These are phyloP conservation scores for Procambarus clarkii DNA, from an alignment of 1,140 invertebrate species.

Conservation along the genomic window DNA sequence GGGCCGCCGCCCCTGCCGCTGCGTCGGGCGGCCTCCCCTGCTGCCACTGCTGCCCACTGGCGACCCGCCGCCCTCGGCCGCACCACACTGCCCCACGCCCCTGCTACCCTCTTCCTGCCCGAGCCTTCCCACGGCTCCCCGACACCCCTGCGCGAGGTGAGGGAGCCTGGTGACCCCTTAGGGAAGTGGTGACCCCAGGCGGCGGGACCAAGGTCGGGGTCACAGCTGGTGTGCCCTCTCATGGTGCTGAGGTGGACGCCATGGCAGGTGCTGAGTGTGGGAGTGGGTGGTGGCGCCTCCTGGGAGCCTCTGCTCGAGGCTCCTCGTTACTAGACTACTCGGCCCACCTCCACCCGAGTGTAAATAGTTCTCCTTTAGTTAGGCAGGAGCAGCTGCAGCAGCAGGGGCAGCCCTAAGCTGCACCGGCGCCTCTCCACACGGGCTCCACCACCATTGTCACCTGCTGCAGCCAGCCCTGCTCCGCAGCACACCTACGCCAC, in stretches of 20 bases:
- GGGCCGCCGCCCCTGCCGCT: slow-evolving; percentile 5
- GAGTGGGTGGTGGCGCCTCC: background rate
- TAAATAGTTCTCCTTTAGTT: background rate
- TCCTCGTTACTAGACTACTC: background rate
- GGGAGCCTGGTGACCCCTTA: background rate
- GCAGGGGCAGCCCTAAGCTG: background rate
- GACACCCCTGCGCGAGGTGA: background rate
- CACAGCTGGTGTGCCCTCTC: slow-evolving; percentile 1
- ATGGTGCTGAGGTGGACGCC: background rate
- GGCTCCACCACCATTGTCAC: background rate
- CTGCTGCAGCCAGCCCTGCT: background rate
- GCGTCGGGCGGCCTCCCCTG: background rate
- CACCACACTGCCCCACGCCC: no score
- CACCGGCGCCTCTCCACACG: background rate
- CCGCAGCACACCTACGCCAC: background rate
- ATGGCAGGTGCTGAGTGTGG: background rate
- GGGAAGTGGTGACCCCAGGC: background rate
- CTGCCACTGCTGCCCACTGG: background rate
- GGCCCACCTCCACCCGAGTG: background rate
- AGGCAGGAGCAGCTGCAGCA: background rate
- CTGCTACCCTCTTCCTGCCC: background rate
- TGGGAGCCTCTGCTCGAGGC: background rate
- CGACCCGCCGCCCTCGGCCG: background rate
- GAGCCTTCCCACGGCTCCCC: background rate
- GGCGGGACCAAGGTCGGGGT: background rate